Evolutionary conservation across 2,113 vertebrate genomes (phyloP), one percentile per base, ranked within the genome.

Genomic region (Oenanthe melanoleuca): DNA sequence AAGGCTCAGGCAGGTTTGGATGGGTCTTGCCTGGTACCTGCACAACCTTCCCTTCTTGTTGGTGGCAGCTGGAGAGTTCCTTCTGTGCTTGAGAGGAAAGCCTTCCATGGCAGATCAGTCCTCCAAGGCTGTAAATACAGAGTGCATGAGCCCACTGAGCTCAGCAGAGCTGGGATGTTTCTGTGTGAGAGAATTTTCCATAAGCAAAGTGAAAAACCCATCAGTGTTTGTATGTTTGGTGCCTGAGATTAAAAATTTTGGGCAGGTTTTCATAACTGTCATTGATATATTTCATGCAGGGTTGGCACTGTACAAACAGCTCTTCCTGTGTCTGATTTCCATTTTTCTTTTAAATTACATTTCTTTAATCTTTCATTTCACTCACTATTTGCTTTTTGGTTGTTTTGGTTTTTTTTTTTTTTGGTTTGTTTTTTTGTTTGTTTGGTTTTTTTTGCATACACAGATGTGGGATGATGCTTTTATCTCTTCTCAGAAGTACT

Each of bases 321-420:
- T 56, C 71, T 80, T 70, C 56, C 57, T 4, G 2, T 4, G 2
- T 45, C 90, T 90, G 29, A 57, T 93, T 86, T 88, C 66, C 20
- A 8, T 64, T 89, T 96, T 90, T 56, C 52, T 88, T 86, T 93
- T 57, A 81, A 74, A 77, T 88, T 64, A 12, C 20, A 28, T 67
- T 89, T 85, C 74, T 91, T 77, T 91, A 71, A 79, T 88, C 64
- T 90, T 63, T 81, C 38, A 65, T 86, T 94, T 92, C 15, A 15
- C 52, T 92, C 31, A 16, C 49, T 26, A n/a, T 53, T 78, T 50
- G 34, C 20, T 12, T 49, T 49, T 49, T 49, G 47, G 23, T 24
- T 23, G 22, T 42, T 42, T 42, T 42, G 40, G 40, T 13, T 34
- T 34, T 9, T 7, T 25, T 47, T 37, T 29, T 28, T 44, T n/a